phyloP scores from a whole-genome alignment of 2,113 vertebrate genomes.

The Semnornis frantzii region DNA sequence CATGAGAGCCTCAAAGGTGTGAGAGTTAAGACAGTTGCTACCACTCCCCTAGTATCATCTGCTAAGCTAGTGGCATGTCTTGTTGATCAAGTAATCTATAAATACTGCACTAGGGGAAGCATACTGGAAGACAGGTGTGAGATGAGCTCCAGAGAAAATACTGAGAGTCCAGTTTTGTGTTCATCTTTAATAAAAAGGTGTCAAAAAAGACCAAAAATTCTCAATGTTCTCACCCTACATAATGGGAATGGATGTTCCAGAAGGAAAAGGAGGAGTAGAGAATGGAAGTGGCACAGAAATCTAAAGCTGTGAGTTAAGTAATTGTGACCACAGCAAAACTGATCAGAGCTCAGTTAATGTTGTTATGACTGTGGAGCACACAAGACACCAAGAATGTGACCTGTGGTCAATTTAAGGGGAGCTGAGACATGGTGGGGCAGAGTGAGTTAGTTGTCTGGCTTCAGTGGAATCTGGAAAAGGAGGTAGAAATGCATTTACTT shows the following conservation, averaged over 20 bases:
- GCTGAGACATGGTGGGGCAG: accelerated
- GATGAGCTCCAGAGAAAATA: not conserved
- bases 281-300: not conserved
- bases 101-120: accelerated
- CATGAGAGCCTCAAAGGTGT: not conserved
- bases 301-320: not conserved
- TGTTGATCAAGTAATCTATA: not conserved
- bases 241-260: not conserved
- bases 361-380: not conserved
- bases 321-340: not conserved
- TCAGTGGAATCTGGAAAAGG: not conserved
- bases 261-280: not conserved
- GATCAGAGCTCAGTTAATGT: not conserved
- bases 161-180: not conserved
- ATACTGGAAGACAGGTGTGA: not conserved
- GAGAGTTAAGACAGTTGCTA: not conserved
- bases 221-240: not conserved
- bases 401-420: not conserved
- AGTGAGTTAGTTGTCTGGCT: not conserved
- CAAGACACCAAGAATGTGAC: not conserved
- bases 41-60: not conserved
- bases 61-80: not conserved
- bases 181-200: not conserved
- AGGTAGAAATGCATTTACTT: not conserved
- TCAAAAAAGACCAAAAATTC: not conserved